A percentile compares a stretch with the other conserved stretches of the same genome.
These are phyloP conservation scores for Tapirus terrestris DNA, from an alignment of 2,113 vertebrate genomes.

Conservation along the genomic window DNA sequence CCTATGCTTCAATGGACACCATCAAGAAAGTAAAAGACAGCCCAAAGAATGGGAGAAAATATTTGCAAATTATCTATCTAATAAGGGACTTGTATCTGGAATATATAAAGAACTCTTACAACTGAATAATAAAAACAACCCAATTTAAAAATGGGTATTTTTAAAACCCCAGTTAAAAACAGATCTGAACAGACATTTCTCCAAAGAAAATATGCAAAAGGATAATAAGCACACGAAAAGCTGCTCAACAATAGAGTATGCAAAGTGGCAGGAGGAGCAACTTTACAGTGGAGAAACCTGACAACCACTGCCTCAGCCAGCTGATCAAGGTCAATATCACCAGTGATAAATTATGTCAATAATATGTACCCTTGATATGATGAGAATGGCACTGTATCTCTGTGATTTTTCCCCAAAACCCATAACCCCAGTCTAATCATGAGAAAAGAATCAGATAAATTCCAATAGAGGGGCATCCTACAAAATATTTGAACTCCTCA, in stretches of 20 bases:
- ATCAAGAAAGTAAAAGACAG: background rate
- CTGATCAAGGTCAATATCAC: constrained; percentile 4
- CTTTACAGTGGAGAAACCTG: background rate
- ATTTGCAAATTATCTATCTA: background rate
- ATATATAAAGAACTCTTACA: background rate
- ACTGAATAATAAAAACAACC: background rate
- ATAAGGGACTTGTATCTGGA: background rate
- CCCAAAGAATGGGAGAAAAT: background rate
- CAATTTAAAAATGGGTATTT: background rate
- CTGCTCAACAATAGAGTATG: background rate
- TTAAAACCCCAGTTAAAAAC: background rate
- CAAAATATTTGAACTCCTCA: background rate
- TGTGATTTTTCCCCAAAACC: background rate
- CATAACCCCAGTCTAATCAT: background rate
- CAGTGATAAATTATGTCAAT: background rate
- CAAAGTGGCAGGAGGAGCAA: background rate
- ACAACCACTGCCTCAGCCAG: background rate
- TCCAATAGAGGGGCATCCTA: background rate
- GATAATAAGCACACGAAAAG: background rate
- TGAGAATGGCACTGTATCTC: background rate
- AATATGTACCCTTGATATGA: background rate
- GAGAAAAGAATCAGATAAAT: background rate
- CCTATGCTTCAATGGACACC: background rate
- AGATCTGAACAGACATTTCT: background rate
- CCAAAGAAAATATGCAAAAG: background rate